These are phyloP conservation scores for Urocolius indicus DNA, from an alignment of 2,113 vertebrate species.

Conservation along the genomic window DNA sequence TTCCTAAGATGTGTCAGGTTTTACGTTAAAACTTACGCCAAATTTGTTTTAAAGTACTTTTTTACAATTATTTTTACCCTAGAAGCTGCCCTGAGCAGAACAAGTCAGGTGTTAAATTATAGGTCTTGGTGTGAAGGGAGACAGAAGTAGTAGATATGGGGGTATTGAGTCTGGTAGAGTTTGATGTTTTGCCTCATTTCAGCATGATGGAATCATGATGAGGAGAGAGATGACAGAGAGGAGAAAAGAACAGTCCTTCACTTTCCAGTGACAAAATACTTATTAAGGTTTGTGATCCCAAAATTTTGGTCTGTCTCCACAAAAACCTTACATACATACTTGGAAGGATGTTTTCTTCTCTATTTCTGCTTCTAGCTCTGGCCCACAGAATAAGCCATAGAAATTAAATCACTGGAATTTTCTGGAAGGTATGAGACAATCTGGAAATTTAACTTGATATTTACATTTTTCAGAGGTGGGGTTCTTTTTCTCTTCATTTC, in stretches of 20 bases:
- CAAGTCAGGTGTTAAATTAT: not conserved
- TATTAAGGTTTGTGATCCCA: not conserved
- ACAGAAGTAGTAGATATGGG: not conserved
- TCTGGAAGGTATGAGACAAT: not conserved
- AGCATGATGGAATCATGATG: not conserved
- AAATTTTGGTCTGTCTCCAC: not conserved
- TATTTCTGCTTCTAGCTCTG: not conserved
- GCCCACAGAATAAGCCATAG: not conserved
- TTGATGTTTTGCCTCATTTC: not conserved
- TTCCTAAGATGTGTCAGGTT: conserved; percentile 34
- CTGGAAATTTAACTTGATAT: not conserved
- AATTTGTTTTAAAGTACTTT: not conserved
- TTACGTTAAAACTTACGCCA: not conserved
- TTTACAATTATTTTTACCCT: not conserved
- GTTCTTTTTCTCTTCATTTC: not conserved
- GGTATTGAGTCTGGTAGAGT: not conserved
- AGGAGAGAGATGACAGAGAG: not conserved
- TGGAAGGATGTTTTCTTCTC: not conserved
- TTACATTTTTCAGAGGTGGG: not conserved
- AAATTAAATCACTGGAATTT: not conserved
- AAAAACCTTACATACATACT: not conserved
- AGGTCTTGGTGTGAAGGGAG: not conserved
- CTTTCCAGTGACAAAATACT: not conserved
- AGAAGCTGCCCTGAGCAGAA: not conserved
- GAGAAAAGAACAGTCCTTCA: not conserved